Evolutionary conservation across 1,140 invertebrate species (phyloP), one percentile per base, ranked within the genome.

Genomic region (Drosophila pruinosa): DNA sequence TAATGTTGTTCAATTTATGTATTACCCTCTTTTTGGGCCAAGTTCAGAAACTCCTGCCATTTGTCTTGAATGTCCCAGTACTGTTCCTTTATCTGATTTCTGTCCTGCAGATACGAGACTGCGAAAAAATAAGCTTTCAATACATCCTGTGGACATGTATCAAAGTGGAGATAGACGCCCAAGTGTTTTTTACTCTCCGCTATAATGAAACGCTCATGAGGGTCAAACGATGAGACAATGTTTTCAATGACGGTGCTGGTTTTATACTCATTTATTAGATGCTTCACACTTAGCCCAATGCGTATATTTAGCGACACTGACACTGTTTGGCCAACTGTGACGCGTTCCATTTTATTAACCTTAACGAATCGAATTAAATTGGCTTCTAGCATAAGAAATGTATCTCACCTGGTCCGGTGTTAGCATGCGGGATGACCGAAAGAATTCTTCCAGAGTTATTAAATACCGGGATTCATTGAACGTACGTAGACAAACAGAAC

Each of bases 401-500:
- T 5, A 21, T 2, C 24, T 64, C 12, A 90, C 89, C 62, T 91
- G 89, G 47, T 90, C 75, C 0, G 94, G 93, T 19, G 90, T 89
- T 17, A 92, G 83, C 79, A 95, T 90, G 4, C 82, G 80, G 26
- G 91, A 91, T 15, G 90, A 92, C 0, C 85, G 81, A 21, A 96
- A 90, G 90, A 94, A 97, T 54, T 94, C 91, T 70, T 94, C 91
- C 5, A 97, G 78, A 15, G 95, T 90, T 54, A 95, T 92, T 31
- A 95, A 90, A 41, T 97, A 94, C 31, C 97, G 93, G 63, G 95
- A 93, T 77, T 94, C 94, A 91, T 99, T 99, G 5, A 99, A 93
- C 0, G 94, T 95, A 79, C 95, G 94, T 89, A 98, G 93, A 73
- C 94, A 93, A 70, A 94, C 91, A 3, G 95, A 92, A 73, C 93